Evolutionary conservation across 1,140 invertebrate species (phyloP).

Genomic region (Euglossa dilemma): DNA sequence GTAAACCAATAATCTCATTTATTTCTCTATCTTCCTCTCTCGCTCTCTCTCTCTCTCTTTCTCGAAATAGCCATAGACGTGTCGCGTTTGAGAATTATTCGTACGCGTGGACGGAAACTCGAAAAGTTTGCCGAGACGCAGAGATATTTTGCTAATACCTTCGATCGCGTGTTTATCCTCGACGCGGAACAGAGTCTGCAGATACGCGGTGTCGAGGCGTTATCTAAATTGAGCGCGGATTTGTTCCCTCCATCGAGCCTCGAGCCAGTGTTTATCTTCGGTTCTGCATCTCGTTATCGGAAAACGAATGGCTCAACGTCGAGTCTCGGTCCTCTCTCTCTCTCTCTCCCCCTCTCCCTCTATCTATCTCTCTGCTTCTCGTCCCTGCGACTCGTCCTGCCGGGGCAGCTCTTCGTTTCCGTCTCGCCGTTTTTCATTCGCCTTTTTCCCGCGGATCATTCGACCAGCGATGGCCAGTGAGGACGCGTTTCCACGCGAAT

Average conservation of each 20-base stretch:
- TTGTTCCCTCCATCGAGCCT: neutral
- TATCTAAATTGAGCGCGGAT: constrained; percentile 16
- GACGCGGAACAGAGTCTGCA: neutral
- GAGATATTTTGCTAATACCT: neutral
- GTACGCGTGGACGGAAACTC: no score
- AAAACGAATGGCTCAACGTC: neutral
- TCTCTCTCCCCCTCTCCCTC: no score
- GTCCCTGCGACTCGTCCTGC: accelerated
- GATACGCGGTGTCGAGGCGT: neutral
- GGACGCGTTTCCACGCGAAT: neutral
- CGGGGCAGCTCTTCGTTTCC: neutral
- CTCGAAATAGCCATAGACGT: neutral
- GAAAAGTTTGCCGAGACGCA: neutral
- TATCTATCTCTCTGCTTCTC: no score
- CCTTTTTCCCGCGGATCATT: neutral
- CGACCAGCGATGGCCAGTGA: neutral
- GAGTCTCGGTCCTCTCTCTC: neutral
- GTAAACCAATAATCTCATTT: constrained; percentile 47
- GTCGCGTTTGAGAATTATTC: neutral
- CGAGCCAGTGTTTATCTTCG: neutral
- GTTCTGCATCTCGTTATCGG: neutral
- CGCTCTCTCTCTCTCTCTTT: no score
- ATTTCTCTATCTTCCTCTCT: neutral
- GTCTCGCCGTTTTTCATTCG: neutral
- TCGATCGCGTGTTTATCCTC: no score